Evolutionary conservation across 2,113 vertebrate species (phyloP).

Genomic region (Tragelaphus buxtoni): DNA sequence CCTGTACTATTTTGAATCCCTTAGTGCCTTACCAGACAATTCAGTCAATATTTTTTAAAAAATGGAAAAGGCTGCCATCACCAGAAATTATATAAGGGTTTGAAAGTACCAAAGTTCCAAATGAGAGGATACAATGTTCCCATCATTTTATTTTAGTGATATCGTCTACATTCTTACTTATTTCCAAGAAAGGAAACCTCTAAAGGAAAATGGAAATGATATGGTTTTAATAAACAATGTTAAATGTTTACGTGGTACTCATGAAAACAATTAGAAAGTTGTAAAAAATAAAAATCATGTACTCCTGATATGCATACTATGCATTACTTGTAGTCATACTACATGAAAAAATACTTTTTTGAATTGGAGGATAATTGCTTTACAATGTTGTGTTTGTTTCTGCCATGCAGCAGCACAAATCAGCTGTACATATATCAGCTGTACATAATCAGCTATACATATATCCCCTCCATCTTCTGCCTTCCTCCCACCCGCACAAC

Average conservation of each 20-base stretch:
- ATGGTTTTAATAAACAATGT: background rate
- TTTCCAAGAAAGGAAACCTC: background rate
- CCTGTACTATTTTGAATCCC: background rate
- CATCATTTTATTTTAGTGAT: background rate
- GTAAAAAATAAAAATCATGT: background rate
- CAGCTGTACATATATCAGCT: background rate
- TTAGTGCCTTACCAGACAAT: background rate
- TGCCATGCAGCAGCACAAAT: background rate
- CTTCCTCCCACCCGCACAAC: background rate
- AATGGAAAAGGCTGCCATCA: background rate
- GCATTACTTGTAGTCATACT: background rate
- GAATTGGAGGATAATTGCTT: background rate
- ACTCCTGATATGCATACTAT: background rate
- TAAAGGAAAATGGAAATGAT: background rate
- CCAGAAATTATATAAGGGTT: background rate
- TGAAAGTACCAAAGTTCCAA: background rate
- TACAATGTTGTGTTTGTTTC: background rate
- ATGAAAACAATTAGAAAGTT: background rate
- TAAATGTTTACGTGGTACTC: background rate
- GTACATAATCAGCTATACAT: background rate
- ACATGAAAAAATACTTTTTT: background rate
- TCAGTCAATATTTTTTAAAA: background rate
- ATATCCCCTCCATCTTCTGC: background rate
- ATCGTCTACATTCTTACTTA: background rate
- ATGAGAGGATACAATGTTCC: background rate